Conservation (phyloP, 2,888 invertebrate species). For the Bugulina stolonifera region DNA sequence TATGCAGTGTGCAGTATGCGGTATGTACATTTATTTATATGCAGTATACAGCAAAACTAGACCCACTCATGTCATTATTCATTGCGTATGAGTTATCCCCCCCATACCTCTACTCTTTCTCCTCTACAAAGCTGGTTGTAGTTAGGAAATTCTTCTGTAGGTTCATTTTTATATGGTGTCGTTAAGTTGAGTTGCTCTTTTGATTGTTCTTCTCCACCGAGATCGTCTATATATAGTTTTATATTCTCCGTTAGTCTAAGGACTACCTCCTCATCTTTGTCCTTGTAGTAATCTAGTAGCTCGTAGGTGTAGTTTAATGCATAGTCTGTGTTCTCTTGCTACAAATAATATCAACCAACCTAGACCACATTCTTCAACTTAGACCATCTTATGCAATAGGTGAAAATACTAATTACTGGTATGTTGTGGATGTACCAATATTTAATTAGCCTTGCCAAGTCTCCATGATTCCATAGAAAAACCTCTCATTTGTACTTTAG, state of each 20-base stretch:
- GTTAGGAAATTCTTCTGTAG: background rate
- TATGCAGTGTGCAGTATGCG: too few relatives aligned
- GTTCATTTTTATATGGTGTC: background rate
- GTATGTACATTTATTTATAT: too few relatives aligned
- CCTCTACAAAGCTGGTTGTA: conserved; percentile 22
- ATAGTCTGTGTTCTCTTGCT: conserved; percentile 22
- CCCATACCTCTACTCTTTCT: conserved; percentile 1
- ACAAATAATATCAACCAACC: background rate
- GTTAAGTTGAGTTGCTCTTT: background rate
- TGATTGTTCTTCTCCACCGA: background rate
- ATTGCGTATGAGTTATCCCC: too few relatives aligned
- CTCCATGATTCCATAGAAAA: too few relatives aligned
- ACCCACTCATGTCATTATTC: too few relatives aligned
- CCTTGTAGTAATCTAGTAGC: conserved; percentile 9
- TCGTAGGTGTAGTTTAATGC: conserved; percentile 15
- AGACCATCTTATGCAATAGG: too few relatives aligned
- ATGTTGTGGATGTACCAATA: too few relatives aligned
- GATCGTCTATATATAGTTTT: background rate
- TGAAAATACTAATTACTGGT: too few relatives aligned
- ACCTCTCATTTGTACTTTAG: too few relatives aligned
- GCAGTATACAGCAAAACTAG: too few relatives aligned
- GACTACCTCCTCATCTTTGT: background rate
- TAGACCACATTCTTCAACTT: too few relatives aligned
- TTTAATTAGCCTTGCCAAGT: too few relatives aligned
- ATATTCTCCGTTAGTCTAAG: background rate